phyloP scores from a whole-genome alignment of 2,113 vertebrate species.

The Arothron firmamentum region DNA sequence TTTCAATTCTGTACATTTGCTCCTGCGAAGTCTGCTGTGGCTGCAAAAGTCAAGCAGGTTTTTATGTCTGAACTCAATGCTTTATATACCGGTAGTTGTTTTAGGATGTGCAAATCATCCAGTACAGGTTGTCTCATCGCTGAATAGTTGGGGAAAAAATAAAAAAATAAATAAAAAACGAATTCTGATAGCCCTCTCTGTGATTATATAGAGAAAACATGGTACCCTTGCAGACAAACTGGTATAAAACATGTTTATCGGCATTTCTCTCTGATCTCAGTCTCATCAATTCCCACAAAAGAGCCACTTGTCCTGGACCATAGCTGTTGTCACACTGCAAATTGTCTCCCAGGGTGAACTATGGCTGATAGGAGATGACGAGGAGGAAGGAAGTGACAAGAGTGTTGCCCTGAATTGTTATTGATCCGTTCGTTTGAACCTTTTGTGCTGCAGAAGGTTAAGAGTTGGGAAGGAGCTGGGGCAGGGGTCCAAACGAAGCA shows the following conservation, averaged over 20 bases:
- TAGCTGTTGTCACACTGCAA: slow-evolving; percentile 59
- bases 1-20: background rate
- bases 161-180: too few species aligned
- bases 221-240: background rate
- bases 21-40: background rate
- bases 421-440: slow-evolving; percentile 66
- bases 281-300: slow-evolving; percentile 49
- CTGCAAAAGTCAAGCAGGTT: background rate
- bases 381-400: slow-evolving; percentile 57
- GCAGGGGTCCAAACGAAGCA: slow-evolving; percentile 39
- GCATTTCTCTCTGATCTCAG: slow-evolving; percentile 33
- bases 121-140: too few species aligned
- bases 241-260: slow-evolving; percentile 46
- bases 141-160: too few species aligned
- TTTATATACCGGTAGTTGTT: too few species aligned
- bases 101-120: too few species aligned
- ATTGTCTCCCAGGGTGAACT: slow-evolving; percentile 57
- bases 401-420: slow-evolving; percentile 66
- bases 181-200: too few species aligned
- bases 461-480: slow-evolving; percentile 37
- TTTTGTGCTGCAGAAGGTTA: slow-evolving; percentile 56
- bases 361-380: slow-evolving; percentile 50
- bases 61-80: too few species aligned
- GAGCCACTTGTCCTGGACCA: slow-evolving; percentile 47
- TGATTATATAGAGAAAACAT: background rate